Evolutionary conservation across 2,113 vertebrate species (phyloP), one percentile per base, ranked within the genome.

Genomic region (Urocolius indicus): DNA sequence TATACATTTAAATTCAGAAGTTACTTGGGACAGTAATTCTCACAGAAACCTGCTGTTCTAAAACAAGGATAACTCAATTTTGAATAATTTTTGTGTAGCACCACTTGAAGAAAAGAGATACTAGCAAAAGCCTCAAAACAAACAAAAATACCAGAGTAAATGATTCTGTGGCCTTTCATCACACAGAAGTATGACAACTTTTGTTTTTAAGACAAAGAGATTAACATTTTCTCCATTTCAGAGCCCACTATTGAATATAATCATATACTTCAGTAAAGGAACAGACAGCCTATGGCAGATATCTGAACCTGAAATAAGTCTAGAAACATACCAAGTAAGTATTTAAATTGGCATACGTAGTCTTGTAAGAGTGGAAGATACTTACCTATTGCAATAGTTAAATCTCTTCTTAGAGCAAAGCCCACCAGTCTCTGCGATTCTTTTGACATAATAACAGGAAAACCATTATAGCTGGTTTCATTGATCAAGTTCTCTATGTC

Each of bases 361-460:
- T 62, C 58, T 87, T 38, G n/a, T 21, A 91, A 66, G 41, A 88
- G 11, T 34, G 12, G 61, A 59, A 91, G 90, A 79, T 66, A 55
- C 85, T 97, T 98, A 99, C 99, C 99, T 97, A 99, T 99, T 94
- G 99, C 99, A 91, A 99, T 99, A 38, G 99, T 99, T 97, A 99
- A 98, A 97, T 99, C 99, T 98, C 99, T 99, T 96, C 99, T 98
- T 96, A 99, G 98, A 27, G 99, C 99, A 63, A 99, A 99, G 81
- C 99, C 99, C 97, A 99, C 99, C 41, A 99, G 98, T 95, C 99
- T 98, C 97, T 99, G 99, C 0, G 99, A 99, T 97, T 99, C 99
- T 94, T 99, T 99, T 96, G 99, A 99, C 97, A 99, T 99, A 34
- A 99, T 99, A 71, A 99, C 99, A 52, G 99, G 99, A 94, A 99